Percentiles rank a stretch among this genome's conserved stretches.
Conservation (phyloP, 2,113 vertebrate genomes). For the Vimba vimba region DNA sequence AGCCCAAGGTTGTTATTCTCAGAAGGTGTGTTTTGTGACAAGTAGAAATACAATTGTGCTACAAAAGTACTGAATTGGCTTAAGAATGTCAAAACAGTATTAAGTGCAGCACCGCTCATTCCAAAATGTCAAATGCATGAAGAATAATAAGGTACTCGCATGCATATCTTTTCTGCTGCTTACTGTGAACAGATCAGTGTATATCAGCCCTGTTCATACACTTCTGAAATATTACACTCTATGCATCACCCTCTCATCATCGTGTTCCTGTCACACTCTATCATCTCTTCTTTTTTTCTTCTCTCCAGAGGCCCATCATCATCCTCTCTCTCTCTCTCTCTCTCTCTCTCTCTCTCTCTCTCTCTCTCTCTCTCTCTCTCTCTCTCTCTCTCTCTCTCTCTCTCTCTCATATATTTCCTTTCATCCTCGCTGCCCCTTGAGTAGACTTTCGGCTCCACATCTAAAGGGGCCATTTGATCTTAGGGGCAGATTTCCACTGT, state of each 20-base stretch:
- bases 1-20: background rate
- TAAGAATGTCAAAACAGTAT: background rate
- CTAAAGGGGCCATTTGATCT: conserved; percentile 69
- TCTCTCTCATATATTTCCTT: conserved; percentile 43
- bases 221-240: conserved; percentile 13
- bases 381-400: background rate
- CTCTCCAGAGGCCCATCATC: background rate
- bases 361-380: background rate
- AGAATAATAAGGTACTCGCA: background rate
- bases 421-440: conserved; percentile 49
- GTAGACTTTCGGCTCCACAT: conserved; percentile 54
- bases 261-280: conserved; percentile 12
- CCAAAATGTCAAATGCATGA: conserved; percentile 10
- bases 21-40: background rate
- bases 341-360: background rate
- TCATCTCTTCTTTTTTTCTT: conserved; percentile 6
- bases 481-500: conserved; percentile 66
- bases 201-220: background rate
- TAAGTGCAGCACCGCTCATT: background rate
- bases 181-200: conserved; percentile 1
- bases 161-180: background rate
- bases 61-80: background rate
- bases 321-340: background rate
- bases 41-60: background rate
- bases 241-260: conserved; percentile 30